A percentile compares a stretch with the other conserved stretches of the same genome.
Evolutionary conservation across 2,797 vertebrate genomes (phyloP).

Genomic region (Pristis pectinata): DNA sequence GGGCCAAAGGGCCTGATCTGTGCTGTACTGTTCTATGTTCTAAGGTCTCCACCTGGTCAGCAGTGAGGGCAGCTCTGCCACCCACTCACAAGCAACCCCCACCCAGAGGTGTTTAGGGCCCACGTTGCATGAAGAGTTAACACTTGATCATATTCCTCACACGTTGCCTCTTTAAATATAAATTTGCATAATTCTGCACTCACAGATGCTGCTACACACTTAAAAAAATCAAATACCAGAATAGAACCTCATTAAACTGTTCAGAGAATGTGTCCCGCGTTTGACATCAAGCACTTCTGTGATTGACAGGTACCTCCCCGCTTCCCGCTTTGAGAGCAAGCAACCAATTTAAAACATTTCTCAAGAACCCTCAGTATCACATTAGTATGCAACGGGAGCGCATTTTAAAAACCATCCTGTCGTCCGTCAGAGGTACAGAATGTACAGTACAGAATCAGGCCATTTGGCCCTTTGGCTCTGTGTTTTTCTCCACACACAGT

Average conservation of each 20-base stretch:
- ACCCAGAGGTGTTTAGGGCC: neutral
- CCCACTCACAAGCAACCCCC: too few species aligned
- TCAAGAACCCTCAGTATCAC: slow-evolving; percentile 8
- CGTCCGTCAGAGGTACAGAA: neutral
- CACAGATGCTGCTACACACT: neutral
- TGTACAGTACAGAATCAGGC: neutral
- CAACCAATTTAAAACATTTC: neutral
- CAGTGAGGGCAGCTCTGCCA: neutral
- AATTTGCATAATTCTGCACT: slow-evolving; percentile 22
- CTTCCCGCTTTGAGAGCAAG: neutral
- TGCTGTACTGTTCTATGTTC: too few species aligned
- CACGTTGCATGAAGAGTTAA: neutral
- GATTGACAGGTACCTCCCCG: slow-evolving; percentile 19
- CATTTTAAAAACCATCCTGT: neutral
- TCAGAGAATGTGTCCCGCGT: neutral
- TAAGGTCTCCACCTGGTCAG: neutral
- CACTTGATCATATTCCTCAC: neutral
- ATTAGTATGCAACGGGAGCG: slow-evolving; percentile 3
- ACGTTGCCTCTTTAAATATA: neutral
- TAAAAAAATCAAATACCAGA: slow-evolving; percentile 24
- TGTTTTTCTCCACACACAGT: neutral
- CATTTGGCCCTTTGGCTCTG: neutral
- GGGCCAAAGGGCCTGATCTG: too few species aligned
- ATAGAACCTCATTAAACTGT: slow-evolving; percentile 35
- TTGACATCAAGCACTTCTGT: slow-evolving; percentile 18